phyloP scores from a whole-genome alignment of 2,888 invertebrate species.

The Tachina fera region DNA sequence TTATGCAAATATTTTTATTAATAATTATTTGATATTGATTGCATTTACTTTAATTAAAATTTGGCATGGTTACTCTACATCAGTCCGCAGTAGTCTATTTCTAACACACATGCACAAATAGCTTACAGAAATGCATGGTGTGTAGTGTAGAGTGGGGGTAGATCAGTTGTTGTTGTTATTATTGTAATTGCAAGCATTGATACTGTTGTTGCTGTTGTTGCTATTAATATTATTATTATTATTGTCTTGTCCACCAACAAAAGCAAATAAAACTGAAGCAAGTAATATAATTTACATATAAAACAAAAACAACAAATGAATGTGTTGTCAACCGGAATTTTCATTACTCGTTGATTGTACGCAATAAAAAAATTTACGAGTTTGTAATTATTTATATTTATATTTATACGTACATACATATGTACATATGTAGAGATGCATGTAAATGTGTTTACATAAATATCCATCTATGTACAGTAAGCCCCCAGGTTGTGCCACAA shows the following conservation, averaged over 20 bases:
- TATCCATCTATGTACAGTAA: neutral
- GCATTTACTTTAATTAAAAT: neutral
- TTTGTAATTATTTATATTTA: slow-evolving; percentile 56
- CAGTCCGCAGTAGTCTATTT: slow-evolving; percentile 23
- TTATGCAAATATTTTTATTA: too few species aligned
- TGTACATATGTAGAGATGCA: neutral
- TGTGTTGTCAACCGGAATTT: slow-evolving; percentile 71
- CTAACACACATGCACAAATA: neutral
- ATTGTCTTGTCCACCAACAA: slow-evolving; percentile 41
- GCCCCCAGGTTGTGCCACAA: too few species aligned
- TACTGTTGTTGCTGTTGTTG: slow-evolving; percentile 28
- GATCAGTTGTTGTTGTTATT: slow-evolving; percentile 48
- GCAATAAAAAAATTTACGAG: slow-evolving; percentile 60
- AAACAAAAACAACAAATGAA: slow-evolving; percentile 37
- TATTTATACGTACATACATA: neutral
- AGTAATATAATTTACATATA: slow-evolving; percentile 22
- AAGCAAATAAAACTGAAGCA: slow-evolving; percentile 18
- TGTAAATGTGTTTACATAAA: neutral
- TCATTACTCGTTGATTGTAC: slow-evolving; percentile 60
- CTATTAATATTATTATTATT: neutral
- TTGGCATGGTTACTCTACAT: slow-evolving; percentile 20
- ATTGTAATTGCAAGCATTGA: slow-evolving; percentile 31
- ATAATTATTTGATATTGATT: too few species aligned
- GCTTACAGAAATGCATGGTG: slow-evolving; percentile 26
- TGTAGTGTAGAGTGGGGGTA: slow-evolving; percentile 43